Evolutionary conservation across 2,888 invertebrate species (phyloP), one percentile per base, ranked within the genome.

Genomic region (Yponomeuta plumbellus): DNA sequence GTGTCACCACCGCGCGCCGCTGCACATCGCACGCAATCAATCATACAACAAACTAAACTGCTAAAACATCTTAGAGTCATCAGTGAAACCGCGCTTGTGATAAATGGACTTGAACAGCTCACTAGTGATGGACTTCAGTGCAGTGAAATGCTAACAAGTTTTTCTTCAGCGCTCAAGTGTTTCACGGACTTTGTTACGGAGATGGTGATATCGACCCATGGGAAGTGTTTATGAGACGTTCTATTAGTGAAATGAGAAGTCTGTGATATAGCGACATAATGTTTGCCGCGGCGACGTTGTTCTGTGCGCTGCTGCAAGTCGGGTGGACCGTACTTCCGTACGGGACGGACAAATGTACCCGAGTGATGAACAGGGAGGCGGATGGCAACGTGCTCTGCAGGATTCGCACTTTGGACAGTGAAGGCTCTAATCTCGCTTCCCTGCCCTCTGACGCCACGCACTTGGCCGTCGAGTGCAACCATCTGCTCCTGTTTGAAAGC

Each of bases 401-500:
- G 76, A 89, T 96, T 75, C 92, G 95, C 71, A 94, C 94, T 71
- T 92, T 96, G 69, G 96, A 96, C 71, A 92, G 93, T 67, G 93
- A 94, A 70, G 93, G 94, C 64, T 92, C 93, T 73, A 95, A 94
- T 75, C 92, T 94, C 72, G 91, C 92, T 71, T 85, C 93, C 70
- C 86, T 93, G 68, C 83, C 92, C 66, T 75, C 94, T 59, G 96
- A 96, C 79, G 95, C 96, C 61, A 93, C 94, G 71, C 93, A 93
- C 70, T 89, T 97, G 71, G 92, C 94, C 72, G 92, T 97, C 71
- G 93, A 94, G 76, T 97, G 97, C 88, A 95, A 94, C 83, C 94
- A 95, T 77, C 93, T 94, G 70, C 91, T 96, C 74, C 92, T 95
- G 68, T 95, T 95, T 78, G 96, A 96, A 89, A 97, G 96, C 88